Percentiles rank a stretch among this genome's conserved stretches.
Conservation (phyloP, 2,888 invertebrate genomes). For the Rhyacophila evoluta region DNA sequence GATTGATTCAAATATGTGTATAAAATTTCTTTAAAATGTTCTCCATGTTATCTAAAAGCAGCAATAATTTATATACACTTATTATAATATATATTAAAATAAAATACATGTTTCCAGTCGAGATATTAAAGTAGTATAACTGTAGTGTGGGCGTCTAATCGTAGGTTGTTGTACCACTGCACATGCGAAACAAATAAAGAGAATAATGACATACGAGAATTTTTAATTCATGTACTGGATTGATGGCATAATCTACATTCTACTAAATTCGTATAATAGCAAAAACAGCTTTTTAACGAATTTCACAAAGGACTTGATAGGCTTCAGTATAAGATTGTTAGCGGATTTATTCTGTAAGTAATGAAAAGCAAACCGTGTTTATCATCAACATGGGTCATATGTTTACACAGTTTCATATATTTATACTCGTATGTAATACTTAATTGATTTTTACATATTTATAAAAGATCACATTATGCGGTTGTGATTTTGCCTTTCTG, state of each 20-base stretch:
- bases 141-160: not conserved
- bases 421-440: too few species aligned
- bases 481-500: too few species aligned
- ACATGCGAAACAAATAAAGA: not conserved
- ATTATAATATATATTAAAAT: not conserved
- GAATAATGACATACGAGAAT: not conserved
- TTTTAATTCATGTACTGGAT: not conserved
- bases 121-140: not conserved
- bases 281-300: not conserved
- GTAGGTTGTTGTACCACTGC: constrained; percentile 3
- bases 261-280: not conserved
- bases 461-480: too few species aligned
- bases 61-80: too few species aligned
- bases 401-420: too few species aligned
- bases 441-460: too few species aligned
- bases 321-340: too few species aligned
- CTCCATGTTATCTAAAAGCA: not conserved
- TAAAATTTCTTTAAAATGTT: not conserved
- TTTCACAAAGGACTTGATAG: too few species aligned
- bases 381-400: too few species aligned
- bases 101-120: not conserved
- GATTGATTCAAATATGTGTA: not conserved
- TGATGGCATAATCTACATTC: not conserved
- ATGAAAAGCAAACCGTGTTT: too few species aligned
- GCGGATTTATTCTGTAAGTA: too few species aligned